Conservation (phyloP, 1,140 invertebrate species). For the Antheraea mylitta region DNA sequence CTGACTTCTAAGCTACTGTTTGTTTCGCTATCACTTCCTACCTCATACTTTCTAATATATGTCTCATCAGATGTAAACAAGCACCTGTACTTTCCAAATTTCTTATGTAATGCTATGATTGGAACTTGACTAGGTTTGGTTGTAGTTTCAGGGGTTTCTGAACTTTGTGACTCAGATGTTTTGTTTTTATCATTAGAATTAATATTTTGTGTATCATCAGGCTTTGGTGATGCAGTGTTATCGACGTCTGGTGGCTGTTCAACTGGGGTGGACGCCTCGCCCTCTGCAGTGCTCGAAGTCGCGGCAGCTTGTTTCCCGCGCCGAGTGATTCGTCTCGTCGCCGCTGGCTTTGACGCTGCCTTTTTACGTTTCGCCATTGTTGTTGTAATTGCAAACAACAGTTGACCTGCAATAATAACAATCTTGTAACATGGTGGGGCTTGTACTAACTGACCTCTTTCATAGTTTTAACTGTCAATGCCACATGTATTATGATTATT, state of each 20-base stretch:
- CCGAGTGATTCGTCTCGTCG: slow-evolving; percentile 52
- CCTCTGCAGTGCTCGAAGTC: slow-evolving; percentile 37
- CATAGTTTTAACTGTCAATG: slow-evolving; percentile 45
- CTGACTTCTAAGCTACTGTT: slow-evolving; percentile 72
- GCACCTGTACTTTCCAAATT: slow-evolving; percentile 76
- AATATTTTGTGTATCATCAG: slow-evolving; percentile 22
- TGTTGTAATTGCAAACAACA: slow-evolving; percentile 30
- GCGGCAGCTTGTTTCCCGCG: slow-evolving; percentile 50
- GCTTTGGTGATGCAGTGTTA: slow-evolving; percentile 6
- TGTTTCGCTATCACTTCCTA: slow-evolving; percentile 74
- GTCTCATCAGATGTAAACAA: slow-evolving; percentile 64
- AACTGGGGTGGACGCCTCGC: slow-evolving; percentile 20
- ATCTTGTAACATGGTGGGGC: slow-evolving; percentile 27
- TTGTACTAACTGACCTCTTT: slow-evolving; percentile 70
- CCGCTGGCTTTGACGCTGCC: slow-evolving; percentile 45
- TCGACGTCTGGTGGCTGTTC: slow-evolving; percentile 18
- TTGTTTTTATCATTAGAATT: slow-evolving; percentile 26
- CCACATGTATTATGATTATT: slow-evolving; percentile 36
- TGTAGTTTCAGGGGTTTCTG: slow-evolving; percentile 26
- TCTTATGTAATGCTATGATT: slow-evolving; percentile 66
- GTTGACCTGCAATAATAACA: slow-evolving; percentile 48
- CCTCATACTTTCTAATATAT: slow-evolving; percentile 58
- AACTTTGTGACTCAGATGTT: slow-evolving; percentile 30
- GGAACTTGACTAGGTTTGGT: slow-evolving; percentile 42
- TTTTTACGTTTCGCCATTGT: slow-evolving; percentile 70